Base-by-base conservation (phyloP, 2,888 invertebrate species). In the Cylloceria caligata region DNA sequence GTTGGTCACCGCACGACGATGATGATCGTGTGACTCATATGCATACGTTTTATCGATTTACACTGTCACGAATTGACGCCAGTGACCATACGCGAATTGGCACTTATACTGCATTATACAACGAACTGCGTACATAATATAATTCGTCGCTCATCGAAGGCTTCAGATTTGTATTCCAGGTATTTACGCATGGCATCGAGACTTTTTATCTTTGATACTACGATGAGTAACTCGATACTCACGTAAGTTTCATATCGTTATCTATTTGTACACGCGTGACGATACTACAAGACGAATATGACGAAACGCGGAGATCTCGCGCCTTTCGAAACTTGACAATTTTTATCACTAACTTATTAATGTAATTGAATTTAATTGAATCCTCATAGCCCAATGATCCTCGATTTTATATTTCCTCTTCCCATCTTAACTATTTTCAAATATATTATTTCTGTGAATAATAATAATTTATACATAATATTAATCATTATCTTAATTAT, bases 1-100 rank as follows among this genome's bases (percentile, higher is more conserved):
- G 36, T 39, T 60, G 21, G 36, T 69, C 49, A 39, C 19, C 36
- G 13, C 65, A 19, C n/a, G 30, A 30, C 9, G 13, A 52, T 52
- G 19, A 39, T 52, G 39, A 52, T 30, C 36, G 64, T 52, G 42
- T 77, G 77, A 77, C 77, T 77, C 77, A 77, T 19, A n/a, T 39
- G 64, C 52, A 69, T 64, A 24, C 19, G 30, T 77, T 77, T 77
- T 34, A 77, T 77, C 34, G 77, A 71, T 77, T 64, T 77, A 57
- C 57, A 11, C 57, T 21, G 45, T 62, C 39, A 49, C 49, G 62
- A 47, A 69, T 64, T 11, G 13, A 39, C 16, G 24, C 2, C 4
- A 21, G n/a, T 19, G 47, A 36, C 47, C 19, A 47, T 16, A 7
- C 13, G 19, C 60, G 39, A 34, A 52, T 45, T 2, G 5, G 16